phyloP scores from a whole-genome alignment of 2,113 vertebrate genomes.

The Tautogolabrus adspersus region DNA sequence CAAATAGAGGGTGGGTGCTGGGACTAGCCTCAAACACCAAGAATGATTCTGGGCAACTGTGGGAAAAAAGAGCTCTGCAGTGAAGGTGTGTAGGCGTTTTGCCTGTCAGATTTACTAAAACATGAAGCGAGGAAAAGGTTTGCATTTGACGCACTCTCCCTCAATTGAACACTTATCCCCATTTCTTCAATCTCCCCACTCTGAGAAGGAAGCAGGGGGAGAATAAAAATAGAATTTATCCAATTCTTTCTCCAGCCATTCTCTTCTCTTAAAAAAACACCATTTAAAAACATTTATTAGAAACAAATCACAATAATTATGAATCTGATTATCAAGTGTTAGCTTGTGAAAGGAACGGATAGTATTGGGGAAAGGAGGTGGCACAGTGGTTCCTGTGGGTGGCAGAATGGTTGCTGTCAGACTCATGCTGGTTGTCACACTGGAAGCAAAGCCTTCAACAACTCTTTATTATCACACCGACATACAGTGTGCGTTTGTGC shows the following conservation, averaged over 20 bases:
- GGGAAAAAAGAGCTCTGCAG: not conserved
- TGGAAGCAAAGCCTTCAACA: constrained; percentile 28
- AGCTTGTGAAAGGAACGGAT: not conserved
- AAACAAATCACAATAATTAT: constrained; percentile 16
- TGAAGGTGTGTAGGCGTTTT: constrained; percentile 12
- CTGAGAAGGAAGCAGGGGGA: not conserved
- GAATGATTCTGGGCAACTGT: constrained; percentile 17
- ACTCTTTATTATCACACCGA: constrained; percentile 33
- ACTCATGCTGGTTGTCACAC: constrained; percentile 9
- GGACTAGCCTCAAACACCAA: constrained; percentile 12
- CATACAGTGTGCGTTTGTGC: not conserved
- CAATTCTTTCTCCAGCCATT: not conserved
- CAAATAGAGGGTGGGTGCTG: constrained; percentile 39
- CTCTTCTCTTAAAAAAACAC: not conserved
- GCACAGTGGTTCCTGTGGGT: not conserved
- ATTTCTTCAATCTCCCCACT: not conserved
- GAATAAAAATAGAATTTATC: constrained; percentile 37
- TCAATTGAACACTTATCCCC: not conserved
- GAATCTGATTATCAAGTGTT: not conserved
- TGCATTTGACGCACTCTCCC: not conserved
- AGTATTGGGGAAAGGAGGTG: not conserved
- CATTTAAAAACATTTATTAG: not conserved
- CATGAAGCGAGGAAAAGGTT: constrained; percentile 4
- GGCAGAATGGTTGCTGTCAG: constrained; percentile 7
- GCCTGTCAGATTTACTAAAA: constrained; percentile 30